Evolutionary conservation across 2,888 invertebrate genomes (phyloP).

Genomic region (Eretmocerus hayati): DNA sequence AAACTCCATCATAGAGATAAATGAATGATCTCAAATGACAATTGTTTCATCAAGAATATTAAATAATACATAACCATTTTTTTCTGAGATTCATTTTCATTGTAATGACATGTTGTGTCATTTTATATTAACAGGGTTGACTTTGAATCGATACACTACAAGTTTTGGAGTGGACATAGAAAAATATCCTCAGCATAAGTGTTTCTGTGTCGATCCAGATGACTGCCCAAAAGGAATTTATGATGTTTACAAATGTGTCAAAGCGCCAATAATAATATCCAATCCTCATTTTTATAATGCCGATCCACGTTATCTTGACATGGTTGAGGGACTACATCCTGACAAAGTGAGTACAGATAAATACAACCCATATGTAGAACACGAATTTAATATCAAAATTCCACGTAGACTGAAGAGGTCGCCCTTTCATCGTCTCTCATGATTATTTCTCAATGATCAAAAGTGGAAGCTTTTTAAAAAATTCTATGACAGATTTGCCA

Average conservation of each 20-base stretch:
- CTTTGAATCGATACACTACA: constrained; percentile 55
- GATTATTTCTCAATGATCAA: too few species aligned
- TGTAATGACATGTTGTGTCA: background rate
- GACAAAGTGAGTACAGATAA: constrained; percentile 27
- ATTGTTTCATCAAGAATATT: background rate
- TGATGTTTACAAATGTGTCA: constrained; percentile 60
- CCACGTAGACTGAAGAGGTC: too few species aligned
- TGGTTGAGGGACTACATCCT: constrained; percentile 37
- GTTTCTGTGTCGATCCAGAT: constrained; percentile 53
- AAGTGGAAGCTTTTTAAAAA: too few species aligned
- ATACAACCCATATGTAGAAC: too few species aligned
- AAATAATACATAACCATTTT: background rate
- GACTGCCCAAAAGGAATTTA: constrained; percentile 67
- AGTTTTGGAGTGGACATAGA: constrained; percentile 62
- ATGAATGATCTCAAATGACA: background rate
- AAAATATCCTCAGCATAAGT: constrained; percentile 50
- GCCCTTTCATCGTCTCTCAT: too few species aligned
- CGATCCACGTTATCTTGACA: constrained; percentile 47
- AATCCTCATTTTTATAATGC: constrained; percentile 70
- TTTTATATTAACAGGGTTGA: background rate
- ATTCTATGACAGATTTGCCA: too few species aligned
- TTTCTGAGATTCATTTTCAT: background rate
- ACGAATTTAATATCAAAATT: too few species aligned
- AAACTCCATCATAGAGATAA: background rate
- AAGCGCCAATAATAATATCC: constrained; percentile 67